Conservation (phyloP, 1,140 invertebrate genomes). For the Zaprionus davidi region DNA sequence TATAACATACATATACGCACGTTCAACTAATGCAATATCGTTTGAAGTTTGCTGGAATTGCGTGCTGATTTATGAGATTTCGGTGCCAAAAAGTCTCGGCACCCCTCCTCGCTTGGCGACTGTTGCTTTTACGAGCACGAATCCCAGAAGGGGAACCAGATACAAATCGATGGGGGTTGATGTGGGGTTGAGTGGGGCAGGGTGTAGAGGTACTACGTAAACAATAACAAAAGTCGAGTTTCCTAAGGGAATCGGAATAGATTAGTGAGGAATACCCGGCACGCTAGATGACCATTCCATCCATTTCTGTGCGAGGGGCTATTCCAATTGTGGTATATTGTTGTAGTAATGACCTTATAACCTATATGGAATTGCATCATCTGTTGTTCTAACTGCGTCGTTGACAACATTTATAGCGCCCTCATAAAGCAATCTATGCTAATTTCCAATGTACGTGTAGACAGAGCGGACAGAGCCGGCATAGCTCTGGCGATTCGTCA, state of each 20-base stretch:
- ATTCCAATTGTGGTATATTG: background rate
- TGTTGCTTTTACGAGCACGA: slow-evolving; percentile 1
- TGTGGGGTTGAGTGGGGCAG: too few species aligned
- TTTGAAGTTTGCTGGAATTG: slow-evolving; percentile 28
- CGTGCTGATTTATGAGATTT: slow-evolving; percentile 33
- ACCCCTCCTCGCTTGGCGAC: background rate
- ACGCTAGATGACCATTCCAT: background rate
- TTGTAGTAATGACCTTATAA: background rate
- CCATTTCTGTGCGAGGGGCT: background rate
- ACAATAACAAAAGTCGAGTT: background rate
- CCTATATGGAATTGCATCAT: slow-evolving; percentile 49
- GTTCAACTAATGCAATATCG: background rate
- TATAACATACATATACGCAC: background rate
- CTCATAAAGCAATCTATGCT: slow-evolving; percentile 66
- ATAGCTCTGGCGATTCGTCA: slow-evolving; percentile 6
- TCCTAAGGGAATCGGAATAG: background rate
- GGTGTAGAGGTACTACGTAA: background rate
- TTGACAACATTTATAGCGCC: slow-evolving; percentile 28
- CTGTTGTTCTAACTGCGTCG: slow-evolving; percentile 34
- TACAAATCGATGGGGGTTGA: background rate
- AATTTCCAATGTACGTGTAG: slow-evolving; percentile 53
- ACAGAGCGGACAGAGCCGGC: slow-evolving; percentile 18
- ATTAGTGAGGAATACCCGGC: background rate
- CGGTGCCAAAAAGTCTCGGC: background rate
- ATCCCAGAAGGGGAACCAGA: background rate